These are phyloP conservation scores for Orius laevigatus DNA, from an alignment of 1,140 invertebrate species.

Conservation along the genomic window DNA sequence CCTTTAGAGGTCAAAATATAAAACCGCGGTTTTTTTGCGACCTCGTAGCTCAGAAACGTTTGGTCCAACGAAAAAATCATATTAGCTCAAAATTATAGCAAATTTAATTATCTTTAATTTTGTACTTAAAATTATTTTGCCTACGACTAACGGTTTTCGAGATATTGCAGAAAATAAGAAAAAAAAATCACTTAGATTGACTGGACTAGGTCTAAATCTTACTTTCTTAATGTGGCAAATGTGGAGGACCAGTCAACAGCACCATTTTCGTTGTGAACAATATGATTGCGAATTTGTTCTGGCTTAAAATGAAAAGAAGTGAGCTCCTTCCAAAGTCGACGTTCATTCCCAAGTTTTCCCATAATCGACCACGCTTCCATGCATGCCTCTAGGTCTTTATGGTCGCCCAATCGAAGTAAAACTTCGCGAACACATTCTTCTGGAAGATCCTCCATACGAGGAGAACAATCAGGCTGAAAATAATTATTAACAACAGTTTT, in stretches of 20 bases:
- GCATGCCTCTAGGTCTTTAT: slow-evolving; percentile 67
- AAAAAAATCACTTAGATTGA: no score
- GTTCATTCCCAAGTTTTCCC: slow-evolving; percentile 60
- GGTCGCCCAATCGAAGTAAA: slow-evolving; percentile 73
- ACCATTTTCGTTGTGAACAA: no score
- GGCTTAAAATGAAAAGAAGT: slow-evolving; percentile 82
- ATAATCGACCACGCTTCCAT: slow-evolving; percentile 53
- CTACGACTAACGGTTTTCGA: no score
- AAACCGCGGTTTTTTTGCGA: no score
- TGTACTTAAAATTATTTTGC: no score
- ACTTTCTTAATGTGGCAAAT: slow-evolving; percentile 58
- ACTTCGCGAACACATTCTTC: slow-evolving; percentile 87
- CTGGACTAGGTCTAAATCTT: no score
- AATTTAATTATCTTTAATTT: no score
- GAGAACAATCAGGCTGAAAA: slow-evolving; percentile 53
- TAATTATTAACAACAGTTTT: slow-evolving; percentile 1
- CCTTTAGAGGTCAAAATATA: no score
- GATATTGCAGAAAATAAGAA: no score
- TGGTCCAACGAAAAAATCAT: no score
- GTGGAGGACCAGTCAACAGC: slow-evolving; percentile 49
- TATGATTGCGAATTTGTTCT: slow-evolving; percentile 37
- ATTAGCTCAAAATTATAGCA: no score
- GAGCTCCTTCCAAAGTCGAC: slow-evolving; percentile 80
- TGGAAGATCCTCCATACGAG: slow-evolving; percentile 77
- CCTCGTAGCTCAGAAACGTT: no score